phyloP scores from a whole-genome alignment of 2,797 vertebrate species.

The Avahi laniger region DNA sequence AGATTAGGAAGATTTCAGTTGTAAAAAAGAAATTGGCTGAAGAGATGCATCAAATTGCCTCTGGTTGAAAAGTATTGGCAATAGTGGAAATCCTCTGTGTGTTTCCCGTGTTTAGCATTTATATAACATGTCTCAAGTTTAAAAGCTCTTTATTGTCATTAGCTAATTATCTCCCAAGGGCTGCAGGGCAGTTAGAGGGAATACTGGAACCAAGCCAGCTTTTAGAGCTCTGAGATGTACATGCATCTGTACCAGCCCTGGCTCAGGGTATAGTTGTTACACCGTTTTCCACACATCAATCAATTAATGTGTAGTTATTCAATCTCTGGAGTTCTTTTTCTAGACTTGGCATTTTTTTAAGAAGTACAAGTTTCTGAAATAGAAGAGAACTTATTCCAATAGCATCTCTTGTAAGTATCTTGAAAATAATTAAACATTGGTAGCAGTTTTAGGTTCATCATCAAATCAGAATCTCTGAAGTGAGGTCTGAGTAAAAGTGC shows the following conservation, averaged over 20 bases:
- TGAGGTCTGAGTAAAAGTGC: not conserved
- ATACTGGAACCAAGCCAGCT: not conserved
- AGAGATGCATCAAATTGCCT: constrained; percentile 20
- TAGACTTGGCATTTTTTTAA: constrained; percentile 30
- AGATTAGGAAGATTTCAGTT: constrained; percentile 52
- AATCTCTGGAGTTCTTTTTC: not conserved
- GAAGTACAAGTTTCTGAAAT: not conserved
- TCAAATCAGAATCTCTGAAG: constrained; percentile 13
- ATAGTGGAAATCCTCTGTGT: constrained; percentile 53
- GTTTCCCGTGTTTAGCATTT: constrained; percentile 64
- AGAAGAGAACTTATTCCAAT: constrained; percentile 6
- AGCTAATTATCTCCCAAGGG: constrained; percentile 74
- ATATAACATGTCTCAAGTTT: constrained; percentile 50
- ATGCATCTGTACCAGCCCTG: not conserved
- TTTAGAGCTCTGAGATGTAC: constrained; percentile 3
- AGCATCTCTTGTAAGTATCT: not conserved
- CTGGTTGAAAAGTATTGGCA: constrained; percentile 38
- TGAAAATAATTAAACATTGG: constrained; percentile 17
- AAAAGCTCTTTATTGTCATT: constrained; percentile 63
- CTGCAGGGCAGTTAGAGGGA: constrained; percentile 9
- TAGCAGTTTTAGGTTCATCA: constrained; percentile 35
- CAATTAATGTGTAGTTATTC: not conserved
- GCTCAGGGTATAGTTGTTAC: not conserved
- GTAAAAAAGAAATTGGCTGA: constrained; percentile 40
- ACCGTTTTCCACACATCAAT: not conserved